Evolutionary conservation across 2,113 vertebrate genomes (phyloP).

Genomic region (Colaptes auratus): DNA sequence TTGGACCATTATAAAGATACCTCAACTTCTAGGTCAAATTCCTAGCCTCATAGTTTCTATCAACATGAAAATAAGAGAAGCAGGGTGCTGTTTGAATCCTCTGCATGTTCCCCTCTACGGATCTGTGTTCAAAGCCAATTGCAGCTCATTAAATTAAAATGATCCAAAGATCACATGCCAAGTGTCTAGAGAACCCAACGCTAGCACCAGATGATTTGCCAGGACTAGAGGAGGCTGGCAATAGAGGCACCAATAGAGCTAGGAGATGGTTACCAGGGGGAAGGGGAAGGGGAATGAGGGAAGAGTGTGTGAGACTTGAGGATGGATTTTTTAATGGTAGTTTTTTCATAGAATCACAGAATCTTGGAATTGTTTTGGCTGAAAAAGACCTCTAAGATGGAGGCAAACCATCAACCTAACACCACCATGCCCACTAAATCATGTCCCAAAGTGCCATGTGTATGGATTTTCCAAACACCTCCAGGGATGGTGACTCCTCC

Average conservation of each 20-base stretch:
- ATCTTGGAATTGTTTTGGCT: too few species aligned
- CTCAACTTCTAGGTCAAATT: not conserved
- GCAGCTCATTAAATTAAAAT: not conserved
- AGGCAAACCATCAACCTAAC: too few species aligned
- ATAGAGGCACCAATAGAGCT: not conserved
- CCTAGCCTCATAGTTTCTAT: not conserved
- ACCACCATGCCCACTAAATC: too few species aligned
- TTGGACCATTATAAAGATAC: not conserved
- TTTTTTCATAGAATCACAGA: not conserved
- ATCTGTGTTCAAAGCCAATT: not conserved
- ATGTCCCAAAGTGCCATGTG: too few species aligned
- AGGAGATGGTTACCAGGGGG: not conserved
- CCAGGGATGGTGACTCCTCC: too few species aligned
- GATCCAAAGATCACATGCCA: not conserved
- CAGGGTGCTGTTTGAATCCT: not conserved
- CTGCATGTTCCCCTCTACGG: not conserved
- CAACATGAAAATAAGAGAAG: not conserved
- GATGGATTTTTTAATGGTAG: not conserved
- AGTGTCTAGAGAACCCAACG: not conserved
- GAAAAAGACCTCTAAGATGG: too few species aligned
- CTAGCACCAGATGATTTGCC: not conserved
- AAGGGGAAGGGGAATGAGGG: not conserved
- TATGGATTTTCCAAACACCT: too few species aligned
- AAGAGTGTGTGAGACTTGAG: not conserved
- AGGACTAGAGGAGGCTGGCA: not conserved